phyloP scores from a whole-genome alignment of 1,140 invertebrate genomes.

The Cydia splendana region DNA sequence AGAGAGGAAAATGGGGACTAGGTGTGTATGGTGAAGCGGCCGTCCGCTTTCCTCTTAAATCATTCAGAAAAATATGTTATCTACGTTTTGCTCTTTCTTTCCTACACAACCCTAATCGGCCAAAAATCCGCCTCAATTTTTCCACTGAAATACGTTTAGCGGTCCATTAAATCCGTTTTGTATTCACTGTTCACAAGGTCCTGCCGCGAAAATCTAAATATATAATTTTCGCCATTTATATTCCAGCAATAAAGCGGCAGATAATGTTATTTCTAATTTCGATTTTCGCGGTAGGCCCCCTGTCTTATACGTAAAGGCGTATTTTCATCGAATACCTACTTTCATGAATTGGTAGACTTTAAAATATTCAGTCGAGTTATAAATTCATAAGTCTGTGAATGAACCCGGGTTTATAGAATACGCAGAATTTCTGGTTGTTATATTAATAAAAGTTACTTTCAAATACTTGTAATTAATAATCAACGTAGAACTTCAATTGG shows the following conservation, averaged over 20 bases:
- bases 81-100: background rate
- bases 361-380: background rate
- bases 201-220: too few species aligned
- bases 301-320: background rate
- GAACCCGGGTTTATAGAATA: background rate
- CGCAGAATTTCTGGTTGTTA: background rate
- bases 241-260: too few species aligned
- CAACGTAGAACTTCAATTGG: too few species aligned
- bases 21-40: too few species aligned
- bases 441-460: too few species aligned
- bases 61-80: background rate
- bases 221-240: too few species aligned
- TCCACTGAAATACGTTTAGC: conserved; percentile 1
- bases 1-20: too few species aligned
- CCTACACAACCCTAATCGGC: background rate
- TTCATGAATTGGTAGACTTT: background rate
- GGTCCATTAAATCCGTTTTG: conserved; percentile 25
- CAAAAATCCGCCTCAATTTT: background rate
- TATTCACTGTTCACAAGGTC: background rate
- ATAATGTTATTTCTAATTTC: too few species aligned
- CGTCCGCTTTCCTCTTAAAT: too few species aligned
- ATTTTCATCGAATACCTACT: background rate
- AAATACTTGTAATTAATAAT: too few species aligned
- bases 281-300: too few species aligned
- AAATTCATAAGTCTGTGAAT: background rate